Base-by-base conservation (phyloP, 2,113 vertebrate genomes). In the Ictalurus furcatus region DNA sequence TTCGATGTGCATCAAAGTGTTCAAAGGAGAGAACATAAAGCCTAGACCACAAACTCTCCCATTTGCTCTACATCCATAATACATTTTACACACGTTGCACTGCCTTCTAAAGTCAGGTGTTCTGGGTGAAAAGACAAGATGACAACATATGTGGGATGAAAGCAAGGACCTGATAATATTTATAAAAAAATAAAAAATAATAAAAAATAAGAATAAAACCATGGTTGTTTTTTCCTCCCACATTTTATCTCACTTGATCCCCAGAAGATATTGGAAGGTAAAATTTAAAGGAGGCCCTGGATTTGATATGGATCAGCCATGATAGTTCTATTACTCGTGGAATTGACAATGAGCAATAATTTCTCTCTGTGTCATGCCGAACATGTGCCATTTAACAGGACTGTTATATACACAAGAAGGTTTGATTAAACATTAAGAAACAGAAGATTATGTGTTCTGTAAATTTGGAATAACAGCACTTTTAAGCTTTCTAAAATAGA, bases 191-290 rank as follows among this genome's bases (percentile, higher is more conserved):
- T 48, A 3, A 44, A 44, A 44, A 44, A 44, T 6, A 44, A 40
- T 2, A 2, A 40, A 40, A 40, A 2, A 40, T 40, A 40, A 40
- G 1, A 3, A 40, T 4, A 40, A 40, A 40, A 3, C 4, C 40
- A 4, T 44, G 28, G 19, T 6, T 78, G 40, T 78, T 54, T 76
- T 12, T 56, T 56, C 2, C 2, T 3, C 13, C 12, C n/a, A 80
- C 16, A 81, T 81, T 3, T 81, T 81, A 34, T 80, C 52, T 81
- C 78, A 58, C 78, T 30, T 56, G 52, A 81, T 58, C 78, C 48
- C 52, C n/a, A 30, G 28, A 81, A 81, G 7, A 81, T 54, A 81
- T 30, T 56, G 78, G 28, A 30, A 1, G 28, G 52, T 4, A 81
- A 30, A 52, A 81, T 56, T 78, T 52, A 78, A 52, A 78, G 4